Conservation (phyloP, 2,113 vertebrate genomes). For the Argyrosomus japonicus region DNA sequence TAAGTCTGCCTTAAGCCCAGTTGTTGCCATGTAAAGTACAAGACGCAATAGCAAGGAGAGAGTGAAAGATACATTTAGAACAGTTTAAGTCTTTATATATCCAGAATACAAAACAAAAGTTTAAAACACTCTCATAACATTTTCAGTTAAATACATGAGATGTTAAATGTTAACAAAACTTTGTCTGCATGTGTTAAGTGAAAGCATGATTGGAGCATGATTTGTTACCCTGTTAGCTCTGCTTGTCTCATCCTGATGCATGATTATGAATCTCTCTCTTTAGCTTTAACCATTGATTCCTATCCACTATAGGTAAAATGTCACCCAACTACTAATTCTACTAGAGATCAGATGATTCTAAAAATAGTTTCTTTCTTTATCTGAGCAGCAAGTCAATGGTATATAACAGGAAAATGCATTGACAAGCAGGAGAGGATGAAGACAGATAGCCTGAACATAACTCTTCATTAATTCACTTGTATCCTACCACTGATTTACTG, state of each 20-base stretch:
- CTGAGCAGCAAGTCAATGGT: not conserved
- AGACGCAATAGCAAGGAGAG: not conserved
- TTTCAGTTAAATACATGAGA: not conserved
- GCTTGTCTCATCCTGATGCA: not conserved
- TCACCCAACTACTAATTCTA: not conserved
- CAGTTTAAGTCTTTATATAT: not conserved
- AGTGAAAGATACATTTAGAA: not conserved
- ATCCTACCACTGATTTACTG: conserved; percentile 13
- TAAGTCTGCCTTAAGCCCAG: not conserved
- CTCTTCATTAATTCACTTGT: not conserved
- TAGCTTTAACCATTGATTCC: not conserved
- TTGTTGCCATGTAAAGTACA: conserved; percentile 12
- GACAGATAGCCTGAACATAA: not conserved
- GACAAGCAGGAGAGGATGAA: not conserved
- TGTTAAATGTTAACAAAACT: not conserved
- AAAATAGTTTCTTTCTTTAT: not conserved
- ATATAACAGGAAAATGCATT: not conserved
- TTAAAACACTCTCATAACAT: no score
- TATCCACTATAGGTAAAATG: not conserved
- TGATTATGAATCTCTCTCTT: not conserved
- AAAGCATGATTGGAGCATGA: not conserved
- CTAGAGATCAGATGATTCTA: not conserved
- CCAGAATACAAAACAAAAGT: not conserved
- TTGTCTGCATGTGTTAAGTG: not conserved
- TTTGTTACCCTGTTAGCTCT: not conserved